A percentile compares a stretch with the other conserved stretches of the same genome.
Conservation (phyloP, 2,797 vertebrate genomes). For the Pitangus sulphuratus region DNA sequence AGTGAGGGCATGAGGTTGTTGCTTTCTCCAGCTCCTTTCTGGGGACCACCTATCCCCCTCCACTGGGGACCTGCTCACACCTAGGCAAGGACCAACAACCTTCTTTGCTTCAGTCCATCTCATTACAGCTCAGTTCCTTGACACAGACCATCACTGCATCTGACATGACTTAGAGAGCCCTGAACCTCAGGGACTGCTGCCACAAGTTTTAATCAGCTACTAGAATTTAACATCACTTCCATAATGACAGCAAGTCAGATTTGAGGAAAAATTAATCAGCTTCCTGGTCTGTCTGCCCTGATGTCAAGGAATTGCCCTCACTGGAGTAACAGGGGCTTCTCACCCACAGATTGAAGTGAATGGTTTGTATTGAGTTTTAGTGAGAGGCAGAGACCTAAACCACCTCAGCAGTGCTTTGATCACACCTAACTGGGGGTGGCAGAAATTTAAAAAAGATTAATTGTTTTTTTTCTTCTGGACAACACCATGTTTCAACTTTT, state of each 20-base stretch:
- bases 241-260: neutral
- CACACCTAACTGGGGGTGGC: neutral
- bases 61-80: neutral
- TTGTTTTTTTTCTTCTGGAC: neutral
- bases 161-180: neutral
- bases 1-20: rapidly evolving
- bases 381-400: neutral
- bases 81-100: neutral
- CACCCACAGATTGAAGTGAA: neutral
- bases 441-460: neutral
- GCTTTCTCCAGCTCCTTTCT: neutral
- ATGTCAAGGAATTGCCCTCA: neutral
- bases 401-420: neutral
- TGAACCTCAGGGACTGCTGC: rapidly evolving
- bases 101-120: neutral
- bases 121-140: neutral
- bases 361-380: neutral
- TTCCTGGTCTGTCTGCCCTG: neutral
- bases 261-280: neutral
- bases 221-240: neutral
- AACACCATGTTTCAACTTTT: neutral
- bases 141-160: rapidly evolving
- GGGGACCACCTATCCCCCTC: neutral
- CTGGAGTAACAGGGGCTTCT: neutral
- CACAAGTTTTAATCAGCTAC: neutral